Percentiles rank a stretch among this genome's conserved stretches.
Conservation (phyloP, 2,888 invertebrate species). For the Harmothoe impar region DNA sequence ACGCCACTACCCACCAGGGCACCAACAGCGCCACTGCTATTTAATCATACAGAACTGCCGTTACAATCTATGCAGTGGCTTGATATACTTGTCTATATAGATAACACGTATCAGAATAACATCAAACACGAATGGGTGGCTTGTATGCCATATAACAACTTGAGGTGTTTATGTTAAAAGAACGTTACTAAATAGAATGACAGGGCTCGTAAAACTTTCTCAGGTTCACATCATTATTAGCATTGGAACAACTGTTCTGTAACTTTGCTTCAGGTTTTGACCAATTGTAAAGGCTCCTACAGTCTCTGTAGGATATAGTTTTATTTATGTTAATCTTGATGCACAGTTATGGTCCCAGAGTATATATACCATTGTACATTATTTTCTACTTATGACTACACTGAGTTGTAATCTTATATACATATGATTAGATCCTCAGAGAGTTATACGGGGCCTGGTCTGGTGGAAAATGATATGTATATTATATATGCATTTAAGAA, state of each 20-base stretch:
- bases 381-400: not conserved
- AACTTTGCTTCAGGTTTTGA: slow-evolving; percentile 22
- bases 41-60: too few relatives aligned
- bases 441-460: not conserved
- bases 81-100: too few relatives aligned
- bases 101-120: too few relatives aligned
- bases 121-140: too few relatives aligned
- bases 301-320: not conserved
- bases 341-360: slow-evolving; percentile 10
- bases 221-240: not conserved
- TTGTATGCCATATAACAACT: too few relatives aligned
- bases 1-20: not conserved
- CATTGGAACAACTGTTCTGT: not conserved
- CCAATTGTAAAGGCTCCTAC: not conserved
- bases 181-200: too few relatives aligned
- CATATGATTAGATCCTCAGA: slow-evolving; percentile 9
- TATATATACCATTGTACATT: not conserved
- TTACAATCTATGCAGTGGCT: too few relatives aligned
- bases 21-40: not conserved
- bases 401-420: not conserved
- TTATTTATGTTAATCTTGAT: not conserved
- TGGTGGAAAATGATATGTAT: not conserved
- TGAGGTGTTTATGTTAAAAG: too few relatives aligned
- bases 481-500: not conserved
- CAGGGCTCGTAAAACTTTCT: not conserved